Evolutionary conservation across 2,888 invertebrate genomes (phyloP), one percentile per base, ranked within the genome.

Genomic region (Chrysolina oricalcia): DNA sequence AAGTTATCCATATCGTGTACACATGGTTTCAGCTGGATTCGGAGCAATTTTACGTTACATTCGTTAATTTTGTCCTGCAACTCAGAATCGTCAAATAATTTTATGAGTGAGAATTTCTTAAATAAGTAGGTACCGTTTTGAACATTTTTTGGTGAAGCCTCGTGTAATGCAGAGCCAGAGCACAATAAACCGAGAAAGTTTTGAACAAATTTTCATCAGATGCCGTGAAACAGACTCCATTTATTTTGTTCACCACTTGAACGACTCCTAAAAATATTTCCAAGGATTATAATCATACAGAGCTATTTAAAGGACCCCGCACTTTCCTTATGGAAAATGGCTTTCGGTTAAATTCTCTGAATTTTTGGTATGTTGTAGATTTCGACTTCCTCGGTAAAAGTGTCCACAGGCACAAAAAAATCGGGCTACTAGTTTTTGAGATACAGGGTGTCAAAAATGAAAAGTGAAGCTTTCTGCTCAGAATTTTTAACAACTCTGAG

Each of bases 171-270:
- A 93, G 87, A 21, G 91, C 91, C 56, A 92, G 88, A 0, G 91
- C 90, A 82, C 91, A 91, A 83, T 92, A 92, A 77, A 90, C 89
- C 17, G 91, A 89, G 84, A 93, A 91, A 21, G 91, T 91, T 11
- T 89, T 84, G 80, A 92, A 91, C 70, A 92, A 86, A 67, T 86
- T 83, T 84, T 92, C 92, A 81, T 93, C 93, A 8, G 90, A 89
- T 0, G 79, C 53, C 53, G 89, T 88, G 82, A 92, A 93, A 68
- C 82, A 81, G 3, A 90, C 87, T 71, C 63, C 88, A 87, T 85
- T 85, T 9, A 81, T 86, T 84, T 93, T 93, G 85, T 93, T 93
- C 0, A 90, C 89, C 6, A 92, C 86, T 84, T 92, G 91, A 0
- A 92, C 90, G 0, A 92, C 90, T 67, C 92, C 92, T 92, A 83